These are phyloP conservation scores for Cheilosia impressa DNA, from an alignment of 2,888 invertebrate genomes.

Conservation along the genomic window DNA sequence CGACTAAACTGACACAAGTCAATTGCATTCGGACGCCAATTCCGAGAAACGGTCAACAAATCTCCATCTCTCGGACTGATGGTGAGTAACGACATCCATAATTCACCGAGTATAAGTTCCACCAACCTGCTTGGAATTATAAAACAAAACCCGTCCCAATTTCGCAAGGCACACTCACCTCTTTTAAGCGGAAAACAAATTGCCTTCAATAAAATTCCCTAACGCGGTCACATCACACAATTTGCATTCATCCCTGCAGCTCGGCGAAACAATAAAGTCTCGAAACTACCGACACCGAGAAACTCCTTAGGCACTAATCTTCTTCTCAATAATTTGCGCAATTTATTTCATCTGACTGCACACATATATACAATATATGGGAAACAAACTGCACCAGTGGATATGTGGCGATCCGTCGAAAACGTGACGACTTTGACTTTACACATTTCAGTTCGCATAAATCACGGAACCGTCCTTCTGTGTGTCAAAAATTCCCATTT, in stretches of 20 bases:
- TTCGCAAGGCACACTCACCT: conserved; percentile 43
- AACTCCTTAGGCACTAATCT: conserved; percentile 23
- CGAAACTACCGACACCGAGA: conserved; percentile 21
- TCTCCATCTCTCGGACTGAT: conserved; percentile 1
- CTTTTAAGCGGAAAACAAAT: conserved; percentile 54
- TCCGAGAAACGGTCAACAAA: background rate
- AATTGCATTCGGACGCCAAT: background rate
- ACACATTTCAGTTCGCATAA: conserved; percentile 65
- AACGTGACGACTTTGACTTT: conserved; percentile 61
- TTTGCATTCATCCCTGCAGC: conserved; percentile 60
- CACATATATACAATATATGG: no score
- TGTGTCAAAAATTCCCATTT: conserved; percentile 48
- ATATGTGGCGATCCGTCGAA: conserved; percentile 41
- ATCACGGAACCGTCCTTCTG: conserved; percentile 61
- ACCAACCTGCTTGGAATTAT: conserved; percentile 40
- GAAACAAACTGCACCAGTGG: conserved; percentile 21
- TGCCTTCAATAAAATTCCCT: conserved; percentile 49
- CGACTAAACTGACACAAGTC: no score
- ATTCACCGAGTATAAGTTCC: conserved; percentile 6
- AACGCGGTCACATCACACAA: conserved; percentile 17
- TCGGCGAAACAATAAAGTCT: conserved; percentile 58
- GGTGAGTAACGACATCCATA: background rate
- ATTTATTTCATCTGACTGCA: conserved; percentile 38
- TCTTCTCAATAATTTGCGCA: conserved; percentile 31
- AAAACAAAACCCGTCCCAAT: conserved; percentile 21